phyloP scores from a whole-genome alignment of 2,888 invertebrate genomes.

The Protodeltote pygarga region DNA sequence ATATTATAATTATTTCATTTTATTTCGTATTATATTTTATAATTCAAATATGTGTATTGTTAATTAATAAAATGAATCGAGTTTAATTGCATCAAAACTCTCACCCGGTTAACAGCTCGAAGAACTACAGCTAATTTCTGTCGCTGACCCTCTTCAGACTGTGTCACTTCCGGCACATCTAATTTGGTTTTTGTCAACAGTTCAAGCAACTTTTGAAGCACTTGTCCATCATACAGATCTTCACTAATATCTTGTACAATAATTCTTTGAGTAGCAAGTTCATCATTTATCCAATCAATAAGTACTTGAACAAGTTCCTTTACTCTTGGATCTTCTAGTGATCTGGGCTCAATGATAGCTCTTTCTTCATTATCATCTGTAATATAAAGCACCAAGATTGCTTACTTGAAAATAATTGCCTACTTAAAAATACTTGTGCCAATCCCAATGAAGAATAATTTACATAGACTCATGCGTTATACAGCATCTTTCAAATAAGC shows the following conservation, averaged over 20 bases:
- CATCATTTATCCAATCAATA: constrained; percentile 99
- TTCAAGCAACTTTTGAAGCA: constrained; percentile 91
- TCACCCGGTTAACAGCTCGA: constrained; percentile 94
- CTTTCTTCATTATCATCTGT: constrained; percentile 98
- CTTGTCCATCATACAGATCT: constrained; percentile 98
- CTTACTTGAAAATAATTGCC: not conserved
- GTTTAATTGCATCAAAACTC: no score
- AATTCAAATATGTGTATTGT: no score
- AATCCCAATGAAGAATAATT: no score
- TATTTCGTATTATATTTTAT: no score
- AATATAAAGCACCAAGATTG: constrained; percentile 16
- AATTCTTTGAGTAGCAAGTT: constrained; percentile 97
- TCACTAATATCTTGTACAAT: constrained; percentile 98
- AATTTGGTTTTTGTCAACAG: constrained; percentile 95
- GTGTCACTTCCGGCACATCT: constrained; percentile 99
- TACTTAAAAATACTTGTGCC: not conserved
- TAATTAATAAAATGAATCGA: no score
- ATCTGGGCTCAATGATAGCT: constrained; percentile 96
- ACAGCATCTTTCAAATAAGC: no score
- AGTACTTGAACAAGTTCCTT: constrained; percentile 94
- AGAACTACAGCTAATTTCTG: constrained; percentile 97
- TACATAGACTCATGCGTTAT: no score
- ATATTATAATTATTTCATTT: no score
- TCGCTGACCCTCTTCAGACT: constrained; percentile 98
- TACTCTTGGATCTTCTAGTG: constrained; percentile 94